phyloP scores from a whole-genome alignment of 92 coral and sea anemone genomes.

The Plumapathes pennacea region DNA sequence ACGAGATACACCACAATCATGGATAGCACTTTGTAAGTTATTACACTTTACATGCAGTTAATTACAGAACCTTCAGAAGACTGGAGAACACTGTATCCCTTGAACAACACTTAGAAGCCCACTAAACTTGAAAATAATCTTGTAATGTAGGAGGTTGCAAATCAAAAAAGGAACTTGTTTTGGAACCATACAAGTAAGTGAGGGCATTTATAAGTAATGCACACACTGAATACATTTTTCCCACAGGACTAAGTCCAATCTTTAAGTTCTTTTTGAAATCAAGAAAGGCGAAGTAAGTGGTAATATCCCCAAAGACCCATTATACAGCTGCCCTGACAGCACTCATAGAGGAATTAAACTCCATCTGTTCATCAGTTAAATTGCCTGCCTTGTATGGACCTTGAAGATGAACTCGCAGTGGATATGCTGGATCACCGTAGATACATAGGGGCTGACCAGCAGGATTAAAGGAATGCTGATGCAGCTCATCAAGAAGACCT shows the following conservation, averaged over 20 bases:
- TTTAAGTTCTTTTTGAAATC: constrained; percentile 51
- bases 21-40: no score
- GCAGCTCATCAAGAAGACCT: constrained; percentile 13
- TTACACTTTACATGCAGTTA: no score
- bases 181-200: constrained; percentile 13
- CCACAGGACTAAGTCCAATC: constrained; percentile 41
- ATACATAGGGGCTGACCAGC: constrained; percentile 32
- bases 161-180: constrained; percentile 2
- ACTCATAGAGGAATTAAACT: constrained; percentile 31
- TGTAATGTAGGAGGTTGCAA: constrained; percentile 9
- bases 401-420: constrained; percentile 26
- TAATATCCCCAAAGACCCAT: constrained; percentile 46
- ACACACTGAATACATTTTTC: constrained; percentile 22
- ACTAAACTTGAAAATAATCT: constrained; percentile 4
- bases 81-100: no score
- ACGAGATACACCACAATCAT: no score
- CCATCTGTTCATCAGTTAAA: constrained; percentile 13
- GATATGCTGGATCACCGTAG: constrained; percentile 45
- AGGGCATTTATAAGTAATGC: constrained; percentile 13
- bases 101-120: no score
- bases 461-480: constrained; percentile 23
- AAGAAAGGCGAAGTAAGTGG: constrained; percentile 29
- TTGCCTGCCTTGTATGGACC: constrained; percentile 16
- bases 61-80: no score
- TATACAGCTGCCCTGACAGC: constrained; percentile 24